Base-by-base conservation (phyloP, 2,113 vertebrate species). In the Thunnus maccoyii region DNA sequence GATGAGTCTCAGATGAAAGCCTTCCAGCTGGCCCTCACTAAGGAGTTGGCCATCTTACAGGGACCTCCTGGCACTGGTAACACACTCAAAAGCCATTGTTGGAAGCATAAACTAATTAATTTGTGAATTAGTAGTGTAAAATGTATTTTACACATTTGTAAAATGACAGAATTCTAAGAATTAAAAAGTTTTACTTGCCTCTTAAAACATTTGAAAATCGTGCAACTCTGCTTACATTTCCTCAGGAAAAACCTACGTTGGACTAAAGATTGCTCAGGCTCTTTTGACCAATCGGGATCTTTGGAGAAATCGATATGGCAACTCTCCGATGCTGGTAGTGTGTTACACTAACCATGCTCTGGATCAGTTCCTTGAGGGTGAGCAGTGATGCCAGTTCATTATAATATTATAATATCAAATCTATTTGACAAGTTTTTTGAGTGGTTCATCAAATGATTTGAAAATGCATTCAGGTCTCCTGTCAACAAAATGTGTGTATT, bases 331-430 rank as follows among this genome's bases (percentile, higher is more conserved):
- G 88, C 95, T 99, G 81, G 95, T 99, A 20, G 98, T 99, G 18
- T 99, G 98, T 91, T 99, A 99, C 76, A 99, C 97, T 61, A 99
- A 99, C 89, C 98, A 99, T 61, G 98, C 98, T 27, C 93, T 99
- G 92, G 98, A 99, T 93, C 98, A 99, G 93, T 99, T 99, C 92
- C 95, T 99, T n/a, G 98, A 99, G 95, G 98, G 98, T 99, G 95
- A 91, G 72, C 2, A 14, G 1, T 8, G 15, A 11, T 52, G 18
- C 12, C 17, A 20, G 6, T 61, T 48, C 15, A 60, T 72, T 54
- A 22, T 57, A 62, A 9, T 41, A 41, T 41, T 41, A 41, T 41
- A 41, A 8, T n/a, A n/a, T 56, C 3, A n/a, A 0, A 56, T 61
- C 1, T 62, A 6, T 22, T 65, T 51, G 1, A 13, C 2, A 20